These are phyloP conservation scores for Odontomyia ornata DNA, from an alignment of 2,888 invertebrate species.

Conservation along the genomic window DNA sequence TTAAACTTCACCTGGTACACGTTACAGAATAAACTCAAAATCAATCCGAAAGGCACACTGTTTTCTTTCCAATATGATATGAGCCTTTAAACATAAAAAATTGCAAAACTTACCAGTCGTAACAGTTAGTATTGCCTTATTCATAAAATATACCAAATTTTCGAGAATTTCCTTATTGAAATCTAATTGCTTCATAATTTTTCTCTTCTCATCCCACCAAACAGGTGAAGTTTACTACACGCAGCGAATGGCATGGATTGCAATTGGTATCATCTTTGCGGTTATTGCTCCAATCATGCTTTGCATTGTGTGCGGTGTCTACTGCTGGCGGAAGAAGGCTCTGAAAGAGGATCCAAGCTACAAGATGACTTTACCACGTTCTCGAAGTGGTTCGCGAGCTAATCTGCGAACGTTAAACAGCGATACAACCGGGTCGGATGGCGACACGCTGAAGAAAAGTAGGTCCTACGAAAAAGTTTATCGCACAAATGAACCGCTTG, in stretches of 20 bases:
- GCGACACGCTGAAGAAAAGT: conserved; percentile 70
- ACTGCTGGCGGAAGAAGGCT: conserved; percentile 72
- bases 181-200: not conserved
- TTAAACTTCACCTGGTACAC: conserved; percentile 36
- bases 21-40: not conserved
- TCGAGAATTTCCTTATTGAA: no score
- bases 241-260: conserved; percentile 77
- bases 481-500: conserved; percentile 83
- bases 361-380: conserved; percentile 69
- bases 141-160: no score
- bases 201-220: conserved; percentile 28
- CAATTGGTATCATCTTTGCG: conserved; percentile 77
- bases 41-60: conserved; percentile 26
- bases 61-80: not conserved
- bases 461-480: conserved; percentile 84
- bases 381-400: conserved; percentile 68
- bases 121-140: no score
- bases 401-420: conserved; percentile 66
- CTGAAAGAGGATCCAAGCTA: conserved; percentile 68
- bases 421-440: conserved; percentile 41
- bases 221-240: conserved; percentile 75
- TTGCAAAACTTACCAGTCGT: not conserved
- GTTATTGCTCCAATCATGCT: conserved; percentile 74
- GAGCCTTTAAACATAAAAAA: not conserved
- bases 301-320: conserved; percentile 70